Percentiles rank a stretch among this genome's conserved stretches.
Conservation (phyloP, 1,140 invertebrate genomes). For the Mamestra configurata region DNA sequence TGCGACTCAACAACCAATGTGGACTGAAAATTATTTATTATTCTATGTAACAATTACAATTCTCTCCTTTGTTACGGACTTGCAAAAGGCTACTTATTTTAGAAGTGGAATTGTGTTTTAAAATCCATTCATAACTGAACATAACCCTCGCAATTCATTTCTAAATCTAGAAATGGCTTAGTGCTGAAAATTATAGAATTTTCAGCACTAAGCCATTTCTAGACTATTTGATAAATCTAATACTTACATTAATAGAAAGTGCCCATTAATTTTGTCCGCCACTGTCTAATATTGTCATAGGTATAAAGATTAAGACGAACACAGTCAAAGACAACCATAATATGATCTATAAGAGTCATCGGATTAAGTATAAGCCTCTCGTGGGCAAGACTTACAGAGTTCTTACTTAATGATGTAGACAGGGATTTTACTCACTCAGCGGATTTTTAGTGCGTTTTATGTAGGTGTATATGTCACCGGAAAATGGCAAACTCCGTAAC, state of each 20-base stretch:
- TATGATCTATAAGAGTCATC: slow-evolving; percentile 39
- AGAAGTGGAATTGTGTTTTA: too few species aligned
- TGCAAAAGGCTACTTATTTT: too few species aligned
- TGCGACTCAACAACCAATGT: too few species aligned
- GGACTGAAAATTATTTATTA: too few species aligned
- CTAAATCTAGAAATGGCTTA: too few species aligned
- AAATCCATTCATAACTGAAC: too few species aligned
- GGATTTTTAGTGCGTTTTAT: not conserved
- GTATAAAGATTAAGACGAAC: slow-evolving; percentile 40
- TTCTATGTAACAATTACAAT: too few species aligned
- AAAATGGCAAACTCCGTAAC: too few species aligned
- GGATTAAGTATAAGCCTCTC: slow-evolving; percentile 32
- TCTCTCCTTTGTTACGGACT: too few species aligned
- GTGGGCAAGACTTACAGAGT: slow-evolving; percentile 8
- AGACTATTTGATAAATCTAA: not conserved
- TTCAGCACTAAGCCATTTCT: not conserved
- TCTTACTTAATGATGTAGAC: slow-evolving; percentile 23
- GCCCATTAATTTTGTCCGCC: slow-evolving; percentile 27
- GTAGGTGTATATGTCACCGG: too few species aligned
- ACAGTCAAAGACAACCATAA: slow-evolving; percentile 32
- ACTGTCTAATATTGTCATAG: slow-evolving; percentile 26
- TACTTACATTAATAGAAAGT: not conserved
- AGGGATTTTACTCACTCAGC: not conserved
- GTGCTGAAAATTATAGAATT: too few species aligned
- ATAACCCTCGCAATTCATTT: too few species aligned